These are phyloP conservation scores for Peromyscus eremicus DNA, from an alignment of 2,797 vertebrate genomes.

Conservation along the genomic window DNA sequence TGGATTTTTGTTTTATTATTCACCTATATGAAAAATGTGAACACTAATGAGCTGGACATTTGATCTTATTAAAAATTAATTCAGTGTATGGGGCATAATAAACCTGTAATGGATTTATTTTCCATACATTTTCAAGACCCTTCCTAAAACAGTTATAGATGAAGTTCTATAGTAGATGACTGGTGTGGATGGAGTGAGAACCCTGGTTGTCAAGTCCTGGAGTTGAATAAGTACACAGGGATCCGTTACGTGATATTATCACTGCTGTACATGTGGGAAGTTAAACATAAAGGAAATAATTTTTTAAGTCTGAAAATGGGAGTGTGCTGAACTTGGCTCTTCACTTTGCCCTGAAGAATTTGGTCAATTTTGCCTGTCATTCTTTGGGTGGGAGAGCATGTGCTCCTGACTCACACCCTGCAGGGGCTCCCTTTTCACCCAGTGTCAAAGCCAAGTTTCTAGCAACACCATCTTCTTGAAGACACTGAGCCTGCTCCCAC, in stretches of 20 bases:
- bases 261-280: not conserved
- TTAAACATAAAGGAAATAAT: not conserved
- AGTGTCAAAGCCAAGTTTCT: not conserved
- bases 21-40: not conserved
- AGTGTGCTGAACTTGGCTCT: not conserved
- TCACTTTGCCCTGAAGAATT: not conserved
- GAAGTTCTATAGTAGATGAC: not conserved
- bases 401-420: not conserved
- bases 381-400: too few relatives aligned
- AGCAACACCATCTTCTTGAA: not conserved
- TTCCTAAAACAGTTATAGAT: not conserved
- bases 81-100: not conserved
- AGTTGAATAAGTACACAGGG: not conserved
- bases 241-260: not conserved
- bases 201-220: not conserved
- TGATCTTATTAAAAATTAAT: conserved; percentile 5
- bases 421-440: not conserved
- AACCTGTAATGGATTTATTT: not conserved
- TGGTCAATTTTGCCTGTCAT: not conserved
- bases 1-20: not conserved
- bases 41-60: not conserved
- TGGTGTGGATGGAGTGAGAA: not conserved
- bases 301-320: not conserved
- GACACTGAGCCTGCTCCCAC: not conserved
- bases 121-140: not conserved